These are phyloP conservation scores for Oncorhynchus mykiss DNA, from an alignment of 2,113 vertebrate genomes.

Conservation along the genomic window DNA sequence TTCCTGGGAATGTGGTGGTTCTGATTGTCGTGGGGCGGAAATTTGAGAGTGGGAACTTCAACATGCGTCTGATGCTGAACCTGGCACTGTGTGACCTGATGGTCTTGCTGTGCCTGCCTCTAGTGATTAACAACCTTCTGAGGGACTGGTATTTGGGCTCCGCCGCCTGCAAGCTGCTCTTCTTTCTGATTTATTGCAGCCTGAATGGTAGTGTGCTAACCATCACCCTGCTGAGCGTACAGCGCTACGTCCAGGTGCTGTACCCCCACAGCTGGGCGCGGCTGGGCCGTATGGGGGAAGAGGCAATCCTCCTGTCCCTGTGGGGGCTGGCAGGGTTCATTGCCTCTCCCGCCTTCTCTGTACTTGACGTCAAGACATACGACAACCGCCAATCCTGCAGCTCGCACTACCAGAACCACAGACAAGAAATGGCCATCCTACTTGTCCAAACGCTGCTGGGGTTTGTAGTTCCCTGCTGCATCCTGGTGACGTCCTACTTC, in stretches of 20 bases:
- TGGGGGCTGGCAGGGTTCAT: constrained; percentile 46
- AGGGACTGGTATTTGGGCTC: constrained; percentile 62
- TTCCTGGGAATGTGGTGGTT: constrained; percentile 68
- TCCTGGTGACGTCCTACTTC: constrained; percentile 66
- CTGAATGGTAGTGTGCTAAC: constrained; percentile 72
- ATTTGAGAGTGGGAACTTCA: constrained; percentile 62
- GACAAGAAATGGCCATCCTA: constrained; percentile 41
- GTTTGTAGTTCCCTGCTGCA: constrained; percentile 63
- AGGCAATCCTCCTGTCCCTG: constrained; percentile 49
- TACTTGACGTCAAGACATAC: constrained; percentile 25
- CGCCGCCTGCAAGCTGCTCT: constrained; percentile 59
- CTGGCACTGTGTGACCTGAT: constrained; percentile 72
- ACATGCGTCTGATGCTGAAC: constrained; percentile 70
- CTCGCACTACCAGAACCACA: constrained; percentile 26
- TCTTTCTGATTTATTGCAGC: constrained; percentile 66
- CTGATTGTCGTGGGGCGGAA: constrained; percentile 60
- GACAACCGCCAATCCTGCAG: constrained; percentile 10
- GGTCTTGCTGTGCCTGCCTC: constrained; percentile 66
- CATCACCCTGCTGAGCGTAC: constrained; percentile 70
- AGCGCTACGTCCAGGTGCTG: constrained; percentile 68
- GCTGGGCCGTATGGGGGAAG: constrained; percentile 37
- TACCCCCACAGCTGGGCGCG: constrained; percentile 61
- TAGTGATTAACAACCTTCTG: constrained; percentile 72
- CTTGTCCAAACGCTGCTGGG: constrained; percentile 65
- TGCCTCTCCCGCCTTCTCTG: constrained; percentile 51